A percentile compares a stretch with the other conserved stretches of the same genome.
These are phyloP conservation scores for Echiichthys vipera DNA, from an alignment of 2,797 vertebrate species.

Conservation along the genomic window DNA sequence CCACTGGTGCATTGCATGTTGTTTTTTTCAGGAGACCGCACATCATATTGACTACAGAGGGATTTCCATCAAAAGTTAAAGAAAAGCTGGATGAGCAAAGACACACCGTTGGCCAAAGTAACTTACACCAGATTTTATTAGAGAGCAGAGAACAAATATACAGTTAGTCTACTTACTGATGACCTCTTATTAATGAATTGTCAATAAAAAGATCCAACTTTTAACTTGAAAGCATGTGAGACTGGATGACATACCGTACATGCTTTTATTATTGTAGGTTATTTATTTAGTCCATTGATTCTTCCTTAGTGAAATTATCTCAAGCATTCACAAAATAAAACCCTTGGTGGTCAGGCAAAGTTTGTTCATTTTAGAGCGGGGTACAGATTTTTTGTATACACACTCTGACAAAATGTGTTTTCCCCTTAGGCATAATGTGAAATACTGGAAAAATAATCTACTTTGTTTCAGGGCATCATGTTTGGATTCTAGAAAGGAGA, in stretches of 20 bases:
- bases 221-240: not conserved
- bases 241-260: not conserved
- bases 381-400: too few species aligned
- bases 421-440: too few species aligned
- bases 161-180: not conserved
- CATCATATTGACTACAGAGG: slow-evolving; percentile 17
- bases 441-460: too few species aligned
- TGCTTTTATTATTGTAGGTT: not conserved
- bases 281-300: slow-evolving; percentile 20
- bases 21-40: slow-evolving; percentile 22
- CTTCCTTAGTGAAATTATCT: not conserved
- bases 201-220: not conserved
- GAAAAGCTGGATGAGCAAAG: slow-evolving; percentile 19
- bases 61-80: slow-evolving; percentile 27
- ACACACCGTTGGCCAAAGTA: not conserved
- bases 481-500: too few species aligned
- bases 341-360: too few species aligned
- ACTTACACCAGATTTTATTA: not conserved
- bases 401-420: too few species aligned
- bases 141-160: not conserved
- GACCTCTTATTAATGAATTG: not conserved
- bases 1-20: slow-evolving; percentile 1
- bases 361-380: too few species aligned
- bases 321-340: too few species aligned
- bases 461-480: too few species aligned